Conservation (phyloP, 1,140 invertebrate species). For the Galleria mellonella region DNA sequence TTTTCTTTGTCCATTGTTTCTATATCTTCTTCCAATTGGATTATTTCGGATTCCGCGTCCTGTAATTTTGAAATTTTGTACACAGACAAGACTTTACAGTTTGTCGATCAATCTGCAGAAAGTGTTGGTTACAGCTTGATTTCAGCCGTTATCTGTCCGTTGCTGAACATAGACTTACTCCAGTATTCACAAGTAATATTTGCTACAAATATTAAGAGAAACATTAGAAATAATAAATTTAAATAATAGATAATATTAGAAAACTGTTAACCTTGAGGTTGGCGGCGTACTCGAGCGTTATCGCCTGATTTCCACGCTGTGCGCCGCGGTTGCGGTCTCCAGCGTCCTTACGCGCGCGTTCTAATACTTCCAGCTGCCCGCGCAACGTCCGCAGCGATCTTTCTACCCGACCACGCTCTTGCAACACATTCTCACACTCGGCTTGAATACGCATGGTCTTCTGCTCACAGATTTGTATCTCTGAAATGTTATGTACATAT, state of each 20-base stretch:
- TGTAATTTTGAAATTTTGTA: slow-evolving; percentile 27
- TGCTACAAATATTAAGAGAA: too few relatives aligned
- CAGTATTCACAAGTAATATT: too few relatives aligned
- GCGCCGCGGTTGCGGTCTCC: slow-evolving; percentile 75
- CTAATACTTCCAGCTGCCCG: slow-evolving; percentile 76
- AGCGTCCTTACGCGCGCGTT: slow-evolving; percentile 76
- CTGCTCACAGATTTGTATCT: slow-evolving; percentile 84
- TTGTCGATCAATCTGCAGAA: too few relatives aligned
- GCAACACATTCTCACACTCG: slow-evolving; percentile 76
- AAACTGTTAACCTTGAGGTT: slow-evolving; percentile 71
- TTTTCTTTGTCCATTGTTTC: slow-evolving; percentile 80
- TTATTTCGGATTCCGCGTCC: slow-evolving; percentile 79
- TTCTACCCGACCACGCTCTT: slow-evolving; percentile 75
- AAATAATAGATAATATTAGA: too few relatives aligned
- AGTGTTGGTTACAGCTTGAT: too few relatives aligned
- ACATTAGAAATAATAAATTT: too few relatives aligned
- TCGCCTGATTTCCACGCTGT: slow-evolving; percentile 76
- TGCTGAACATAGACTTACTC: too few relatives aligned
- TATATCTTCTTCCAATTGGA: slow-evolving; percentile 80
- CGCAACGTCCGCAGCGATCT: slow-evolving; percentile 77
- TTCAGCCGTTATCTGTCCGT: too few relatives aligned
- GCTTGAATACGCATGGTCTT: slow-evolving; percentile 81
- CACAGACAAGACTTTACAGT: too few relatives aligned
- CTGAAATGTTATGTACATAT: too few relatives aligned
- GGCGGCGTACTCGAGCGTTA: slow-evolving; percentile 74